Base-by-base conservation (phyloP, 2,113 vertebrate genomes). In the Heterotilapia buettikoferi region DNA sequence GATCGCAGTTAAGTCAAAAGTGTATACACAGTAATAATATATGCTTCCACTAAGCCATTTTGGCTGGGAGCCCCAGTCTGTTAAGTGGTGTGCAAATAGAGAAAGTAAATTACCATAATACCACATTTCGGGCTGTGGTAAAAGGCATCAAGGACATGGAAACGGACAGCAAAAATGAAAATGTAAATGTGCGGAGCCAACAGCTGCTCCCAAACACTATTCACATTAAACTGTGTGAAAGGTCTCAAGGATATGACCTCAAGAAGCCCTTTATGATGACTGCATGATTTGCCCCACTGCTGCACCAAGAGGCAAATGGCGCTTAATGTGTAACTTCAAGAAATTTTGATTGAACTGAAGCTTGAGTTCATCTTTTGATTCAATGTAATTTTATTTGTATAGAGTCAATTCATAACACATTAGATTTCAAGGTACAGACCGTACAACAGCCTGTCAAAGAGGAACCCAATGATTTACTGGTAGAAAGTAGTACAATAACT, bases 41-140 rank as follows among this genome's bases (percentile, higher is more conserved):
- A 88, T 88, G 84, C 29, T n/a, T 81, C 16, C 5, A 66, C 80
- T 84, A 21, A 91, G 83, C 38, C 79, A 86, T 88, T 91, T 85
- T 92, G 88, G 86, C 86, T 63, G 16, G 50, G 24, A 81, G 88
- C 78, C 84, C 73, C 16, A 78, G 52, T 50, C 80, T 68, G 68
- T 84, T 83, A 89, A 90, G 90, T 93, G 88, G 83, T 82, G 80
- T 90, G 89, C 71, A 92, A 89, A 91, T 40, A 91, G 31, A 91
- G 85, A 89, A 90, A 84, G 78, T 79, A 86, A 84, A 93, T 95
- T 88, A 93, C 45, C 90, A 93, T 90, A 88, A 90, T 86, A 57
- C 82, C 83, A 81, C 57, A 12, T 80, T 89, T 89, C 71, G 86
- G 61, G 83, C 38, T 43, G 66, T 83, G 26, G 53, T 73, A 82